Conservation (phyloP, 2,797 vertebrate species). For the Rhincodon typus region DNA sequence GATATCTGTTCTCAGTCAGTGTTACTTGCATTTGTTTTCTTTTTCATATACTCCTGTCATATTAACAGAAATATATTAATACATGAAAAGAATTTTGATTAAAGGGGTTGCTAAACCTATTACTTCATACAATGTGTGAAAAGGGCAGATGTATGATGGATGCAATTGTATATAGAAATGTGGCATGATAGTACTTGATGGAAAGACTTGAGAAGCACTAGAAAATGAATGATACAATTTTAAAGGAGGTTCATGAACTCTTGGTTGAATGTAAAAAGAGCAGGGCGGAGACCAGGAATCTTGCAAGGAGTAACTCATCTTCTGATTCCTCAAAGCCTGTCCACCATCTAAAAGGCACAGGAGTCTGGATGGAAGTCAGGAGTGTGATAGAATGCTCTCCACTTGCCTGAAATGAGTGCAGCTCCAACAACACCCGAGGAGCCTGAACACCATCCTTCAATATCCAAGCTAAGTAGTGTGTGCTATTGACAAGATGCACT, state of each 20-base stretch:
- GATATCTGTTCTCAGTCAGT: background rate
- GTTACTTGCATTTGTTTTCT: background rate
- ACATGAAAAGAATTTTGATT: background rate
- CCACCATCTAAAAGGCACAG: too few species aligned
- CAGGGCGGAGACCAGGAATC: too few species aligned
- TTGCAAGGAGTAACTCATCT: too few species aligned
- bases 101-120: background rate
- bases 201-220: background rate
- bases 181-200: background rate
- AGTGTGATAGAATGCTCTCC: too few species aligned
- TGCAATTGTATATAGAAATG: background rate
- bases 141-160: background rate
- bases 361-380: too few species aligned
- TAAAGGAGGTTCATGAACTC: background rate
- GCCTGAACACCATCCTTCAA: too few species aligned
- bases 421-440: too few species aligned
- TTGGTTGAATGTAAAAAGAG: background rate
- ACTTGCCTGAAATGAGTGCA: too few species aligned
- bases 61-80: background rate
- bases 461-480: too few species aligned
- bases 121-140: background rate
- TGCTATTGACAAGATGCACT: too few species aligned
- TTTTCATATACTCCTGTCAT: background rate
- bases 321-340: too few species aligned
- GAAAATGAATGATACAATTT: background rate